These are phyloP conservation scores for Caerostris darwini DNA, from an alignment of 1,140 invertebrate species.

Conservation along the genomic window DNA sequence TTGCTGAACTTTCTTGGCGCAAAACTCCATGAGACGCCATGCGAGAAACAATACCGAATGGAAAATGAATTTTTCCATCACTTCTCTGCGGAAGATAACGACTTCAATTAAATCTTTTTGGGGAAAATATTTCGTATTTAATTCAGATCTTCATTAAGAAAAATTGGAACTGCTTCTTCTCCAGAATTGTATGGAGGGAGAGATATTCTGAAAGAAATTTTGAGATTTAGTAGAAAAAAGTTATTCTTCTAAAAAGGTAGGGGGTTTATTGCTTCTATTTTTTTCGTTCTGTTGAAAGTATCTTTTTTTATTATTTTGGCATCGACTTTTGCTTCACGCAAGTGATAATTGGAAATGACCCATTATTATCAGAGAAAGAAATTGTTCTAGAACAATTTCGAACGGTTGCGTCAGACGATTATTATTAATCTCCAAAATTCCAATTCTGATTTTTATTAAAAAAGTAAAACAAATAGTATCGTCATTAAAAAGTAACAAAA, in stretches of 20 bases:
- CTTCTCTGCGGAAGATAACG: slow-evolving; percentile 4
- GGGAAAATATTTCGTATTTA: slow-evolving; percentile 27
- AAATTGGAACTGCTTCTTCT: neutral
- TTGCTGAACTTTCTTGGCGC: neutral
- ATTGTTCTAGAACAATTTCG: neutral
- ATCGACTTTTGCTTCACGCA: neutral
- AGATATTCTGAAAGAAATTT: neutral
- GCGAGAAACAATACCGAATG: neutral
- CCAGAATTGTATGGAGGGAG: neutral
- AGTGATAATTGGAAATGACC: neutral
- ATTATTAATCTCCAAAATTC: neutral
- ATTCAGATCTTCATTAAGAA: neutral
- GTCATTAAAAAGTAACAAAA: too few species aligned
- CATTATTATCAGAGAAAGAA: neutral
- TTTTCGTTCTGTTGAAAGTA: too few species aligned
- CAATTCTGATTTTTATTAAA: neutral
- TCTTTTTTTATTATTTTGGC: too few species aligned
- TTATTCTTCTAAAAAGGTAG: too few species aligned
- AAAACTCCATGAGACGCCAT: neutral
- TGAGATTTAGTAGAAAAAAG: neutral
- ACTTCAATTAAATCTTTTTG: slow-evolving; percentile 38
- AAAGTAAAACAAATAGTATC: neutral
- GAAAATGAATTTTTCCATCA: slow-evolving; percentile 7
- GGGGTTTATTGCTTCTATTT: too few species aligned
- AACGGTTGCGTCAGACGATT: neutral